These are phyloP conservation scores for Castor canadensis DNA, from an alignment of 2,113 vertebrate genomes.

Conservation along the genomic window DNA sequence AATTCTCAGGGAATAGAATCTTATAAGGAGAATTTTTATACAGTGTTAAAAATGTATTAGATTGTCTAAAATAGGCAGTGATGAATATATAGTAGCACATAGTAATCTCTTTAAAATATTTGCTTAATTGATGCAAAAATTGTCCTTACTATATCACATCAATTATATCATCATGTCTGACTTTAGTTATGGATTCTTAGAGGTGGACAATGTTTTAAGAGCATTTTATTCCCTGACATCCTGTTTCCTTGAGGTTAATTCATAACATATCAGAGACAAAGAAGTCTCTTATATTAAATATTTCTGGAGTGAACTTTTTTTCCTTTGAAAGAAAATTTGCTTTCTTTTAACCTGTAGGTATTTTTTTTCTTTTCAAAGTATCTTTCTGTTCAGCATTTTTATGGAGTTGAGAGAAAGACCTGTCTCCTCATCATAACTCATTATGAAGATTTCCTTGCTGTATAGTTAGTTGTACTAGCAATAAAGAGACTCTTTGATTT, in stretches of 20 bases:
- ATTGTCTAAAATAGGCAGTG: not conserved
- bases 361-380: not conserved
- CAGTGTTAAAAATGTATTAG: not conserved
- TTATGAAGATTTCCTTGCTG: not conserved
- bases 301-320: not conserved
- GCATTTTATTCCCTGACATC: not conserved
- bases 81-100: not conserved
- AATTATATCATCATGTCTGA: not conserved
- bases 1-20: not conserved
- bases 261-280: not conserved
- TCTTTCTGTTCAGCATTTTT: not conserved
- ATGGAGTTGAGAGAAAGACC: not conserved
- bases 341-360: not conserved
- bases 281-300: not conserved
- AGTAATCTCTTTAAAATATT: not conserved
- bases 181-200: not conserved
- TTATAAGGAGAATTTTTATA: not conserved
- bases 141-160: not conserved
- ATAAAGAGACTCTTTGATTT: not conserved
- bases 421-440: not conserved
- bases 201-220: not conserved
- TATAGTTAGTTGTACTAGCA: not conserved
- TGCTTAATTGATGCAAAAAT: not conserved
- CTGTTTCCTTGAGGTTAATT: not conserved
- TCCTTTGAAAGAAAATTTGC: constrained; percentile 22